Base-by-base conservation (phyloP, 2,113 vertebrate species). In the Dicentrarchus labrax region DNA sequence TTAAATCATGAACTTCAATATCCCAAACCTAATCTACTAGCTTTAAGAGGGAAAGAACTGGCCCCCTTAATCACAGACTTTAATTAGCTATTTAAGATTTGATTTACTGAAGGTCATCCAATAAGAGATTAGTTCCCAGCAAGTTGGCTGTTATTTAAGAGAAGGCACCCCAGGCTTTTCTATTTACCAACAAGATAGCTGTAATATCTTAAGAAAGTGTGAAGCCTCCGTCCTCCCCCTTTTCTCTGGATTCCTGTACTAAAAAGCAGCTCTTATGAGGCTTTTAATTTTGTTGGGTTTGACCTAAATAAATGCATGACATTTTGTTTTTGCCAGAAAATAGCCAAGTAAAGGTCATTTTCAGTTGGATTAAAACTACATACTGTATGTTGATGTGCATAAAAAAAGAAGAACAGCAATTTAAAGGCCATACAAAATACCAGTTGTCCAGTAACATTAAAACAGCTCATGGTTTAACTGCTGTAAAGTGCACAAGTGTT, bases 81-180 rank as follows among this genome's bases (percentile, higher is more conserved):
- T 89, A 93, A 94, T 95, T 93, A 91, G 91, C 82, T 84, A 88
- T 88, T 94, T 88, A 92, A 90, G 83, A 90, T 91, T 91, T 91
- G 82, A 94, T 93, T 94, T 91, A 92, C 91, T 85, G 89, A 94
- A 93, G 90, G 91, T 92, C 93, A 88, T 89, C 88, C 91, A 87
- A 64, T 90, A 68, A 91, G 88, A 91, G 80, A 88, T 92, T 87
- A 82, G 73, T 82, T 86, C 82, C 80, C 86, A 81, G 81, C 65
- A 87, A 88, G 76, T 89, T 90, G 77, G 71, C 70, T 92, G 80
- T 83, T 81, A 91, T 93, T 92, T 84, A 86, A 82, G 76, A 72
- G 73, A 85, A 82, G 48, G 60, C 73, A 80, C 86, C 72, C 64
- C 30, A 43, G 75, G 82, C 75, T 57, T 89, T 86, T 92, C 65